Base-by-base conservation (phyloP, 2,113 vertebrate species). In the Isichthys henryi region DNA sequence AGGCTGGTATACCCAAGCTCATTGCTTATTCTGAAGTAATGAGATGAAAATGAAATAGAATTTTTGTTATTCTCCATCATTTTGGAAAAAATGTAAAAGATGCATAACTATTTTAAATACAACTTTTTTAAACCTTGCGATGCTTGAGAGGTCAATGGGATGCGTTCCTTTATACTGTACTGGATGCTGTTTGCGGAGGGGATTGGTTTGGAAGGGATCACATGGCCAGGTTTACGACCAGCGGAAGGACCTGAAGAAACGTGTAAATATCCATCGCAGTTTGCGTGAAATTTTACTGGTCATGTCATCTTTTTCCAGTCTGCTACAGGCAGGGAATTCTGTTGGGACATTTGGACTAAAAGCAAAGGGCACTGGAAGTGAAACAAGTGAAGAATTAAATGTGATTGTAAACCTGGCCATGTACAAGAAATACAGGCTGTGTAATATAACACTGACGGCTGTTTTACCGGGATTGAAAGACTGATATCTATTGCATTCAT, bases 81-180 rank as follows among this genome's bases (percentile, higher is more conserved):
- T 92, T 90, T 88, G 66, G 17, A 39, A 89, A 89, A 90, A 91
- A 90, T 93, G 92, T 93, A 90, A 93, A 82, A 93, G 85, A 92
- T 93, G 91, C 90, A 92, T 92, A 92, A 92, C 90, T 90, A 93
- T 93, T 93, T 93, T 91, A 93, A 94, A 93, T 94, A 94, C 92
- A 94, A 89, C 83, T 92, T 92, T 93, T 90, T 90, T 91, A 93
- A 92, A 92, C 48, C 89, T 89, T 90, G 88, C 86, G 91, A 92
- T 91, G 90, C 91, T 89, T 77, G 91, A 93, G 92, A 93, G 91
- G 89, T 93, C 88, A 91, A 93, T 93, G 91, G 91, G 90, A 92
- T 92, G 92, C 93, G 92, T 92, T 91, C 56, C 88, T 91, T 89
- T 74, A 56, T 83, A 70, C 9, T 89, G 35, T 77, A 13, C 86